These are phyloP conservation scores for Eupithecia inturbata DNA, from an alignment of 2,888 invertebrate species.

Conservation along the genomic window DNA sequence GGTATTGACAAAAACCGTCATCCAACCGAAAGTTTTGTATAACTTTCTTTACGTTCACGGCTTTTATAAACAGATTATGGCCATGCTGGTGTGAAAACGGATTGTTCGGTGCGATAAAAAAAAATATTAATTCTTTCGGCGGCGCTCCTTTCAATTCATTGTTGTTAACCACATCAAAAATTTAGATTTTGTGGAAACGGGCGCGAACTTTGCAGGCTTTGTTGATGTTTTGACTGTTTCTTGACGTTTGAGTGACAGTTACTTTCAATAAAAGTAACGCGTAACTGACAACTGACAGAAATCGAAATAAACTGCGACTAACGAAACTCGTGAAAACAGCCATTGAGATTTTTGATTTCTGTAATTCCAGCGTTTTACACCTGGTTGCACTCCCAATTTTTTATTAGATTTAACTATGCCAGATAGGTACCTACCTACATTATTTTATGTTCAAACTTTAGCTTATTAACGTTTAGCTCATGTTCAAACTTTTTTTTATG, in stretches of 20 bases:
- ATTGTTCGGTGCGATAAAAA: background rate
- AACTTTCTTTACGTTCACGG: background rate
- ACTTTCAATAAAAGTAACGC: conserved; percentile 74
- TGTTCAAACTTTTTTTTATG: no score
- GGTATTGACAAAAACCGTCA: conserved; percentile 1
- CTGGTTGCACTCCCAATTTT: background rate
- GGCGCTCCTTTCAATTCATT: conserved; percentile 44
- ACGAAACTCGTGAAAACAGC: background rate
- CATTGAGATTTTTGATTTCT: background rate
- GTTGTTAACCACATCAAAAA: conserved; percentile 58
- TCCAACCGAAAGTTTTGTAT: background rate
- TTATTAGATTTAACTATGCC: background rate
- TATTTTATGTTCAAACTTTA: background rate
- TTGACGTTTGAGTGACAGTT: conserved; percentile 81
- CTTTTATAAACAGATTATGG: background rate
- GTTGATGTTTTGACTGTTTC: conserved; percentile 61
- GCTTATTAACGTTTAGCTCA: no score
- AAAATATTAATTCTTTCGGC: conserved; percentile 19
- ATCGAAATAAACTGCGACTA: conserved; percentile 15
- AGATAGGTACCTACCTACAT: background rate
- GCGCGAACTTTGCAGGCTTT: conserved; percentile 58
- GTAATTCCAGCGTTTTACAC: background rate
- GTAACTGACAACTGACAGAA: conserved; percentile 64
- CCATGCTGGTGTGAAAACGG: background rate
- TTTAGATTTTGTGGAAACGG: conserved; percentile 65